A percentile compares a stretch with the other conserved stretches of the same genome.
Conservation (phyloP, 2,888 invertebrate genomes). For the Pollenia labialis region DNA sequence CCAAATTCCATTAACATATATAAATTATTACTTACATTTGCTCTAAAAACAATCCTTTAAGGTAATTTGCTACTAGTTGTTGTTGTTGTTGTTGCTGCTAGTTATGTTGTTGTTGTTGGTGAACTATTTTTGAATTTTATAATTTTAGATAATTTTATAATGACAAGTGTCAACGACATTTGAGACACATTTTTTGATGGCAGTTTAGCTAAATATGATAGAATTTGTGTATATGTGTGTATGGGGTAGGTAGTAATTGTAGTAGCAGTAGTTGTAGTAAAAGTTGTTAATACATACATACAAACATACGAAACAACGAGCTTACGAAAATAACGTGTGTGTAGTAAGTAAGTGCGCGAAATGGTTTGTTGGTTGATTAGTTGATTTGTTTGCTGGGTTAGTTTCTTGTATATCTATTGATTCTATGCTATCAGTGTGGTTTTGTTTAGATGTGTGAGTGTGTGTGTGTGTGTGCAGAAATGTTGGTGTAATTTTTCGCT, state of each 20-base stretch:
- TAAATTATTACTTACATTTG: constrained; percentile 58
- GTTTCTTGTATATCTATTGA: constrained; percentile 51
- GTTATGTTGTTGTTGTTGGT: constrained; percentile 14
- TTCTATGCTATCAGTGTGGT: not conserved
- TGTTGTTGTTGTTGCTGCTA: constrained; percentile 20
- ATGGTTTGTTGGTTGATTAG: constrained; percentile 7
- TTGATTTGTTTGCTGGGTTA: constrained; percentile 54
- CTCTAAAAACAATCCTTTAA: constrained; percentile 52
- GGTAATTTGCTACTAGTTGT: constrained; percentile 56
- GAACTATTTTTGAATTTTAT: constrained; percentile 53
- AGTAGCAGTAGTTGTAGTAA: constrained; percentile 59
- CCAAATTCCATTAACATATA: constrained; percentile 10
- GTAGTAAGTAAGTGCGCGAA: constrained; percentile 19
- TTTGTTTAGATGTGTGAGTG: constrained; percentile 25
- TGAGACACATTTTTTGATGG: constrained; percentile 66
- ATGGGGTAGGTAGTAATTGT: not conserved
- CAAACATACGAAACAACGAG: constrained; percentile 29
- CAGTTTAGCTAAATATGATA: constrained; percentile 55
- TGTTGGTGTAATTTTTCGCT: constrained; percentile 75
- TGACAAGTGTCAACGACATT: constrained; percentile 72
- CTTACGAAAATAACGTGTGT: constrained; percentile 13
- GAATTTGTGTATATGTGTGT: not conserved
- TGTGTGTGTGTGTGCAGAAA: constrained; percentile 61
- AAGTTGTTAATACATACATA: constrained; percentile 35
- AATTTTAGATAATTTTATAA: constrained; percentile 63